Evolutionary conservation across 1,140 invertebrate species (phyloP), one percentile per base, ranked within the genome.

Genomic region (Helicorthomorpha holstii): DNA sequence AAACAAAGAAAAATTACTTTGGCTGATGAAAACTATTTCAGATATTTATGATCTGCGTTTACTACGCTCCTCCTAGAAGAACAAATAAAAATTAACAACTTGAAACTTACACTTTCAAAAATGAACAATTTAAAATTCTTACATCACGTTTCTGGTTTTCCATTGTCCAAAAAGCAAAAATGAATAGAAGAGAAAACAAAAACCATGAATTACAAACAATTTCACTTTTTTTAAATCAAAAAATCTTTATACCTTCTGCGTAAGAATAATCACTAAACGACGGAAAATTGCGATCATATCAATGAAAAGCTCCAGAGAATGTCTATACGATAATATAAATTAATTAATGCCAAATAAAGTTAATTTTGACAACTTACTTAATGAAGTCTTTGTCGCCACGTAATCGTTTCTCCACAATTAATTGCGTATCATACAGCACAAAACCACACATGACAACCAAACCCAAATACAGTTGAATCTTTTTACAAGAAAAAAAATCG

Each of bases 351-450:
- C 45, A 52, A 21, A 12, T 2, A 3, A 22, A 27, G 14, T 41
- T 12, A 26, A 24, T 27, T 24, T 45, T 16, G n/a, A 51, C n/a
- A 23, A 57, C 61, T 60, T 63, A 71, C 71, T 64, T 67, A 58
- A 97, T 82, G 64, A 88, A 95, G 69, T 97, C 93, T 62, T 81
- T 86, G 69, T 82, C 92, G 46, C 92, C 92, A 62, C 77, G 75
- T 50, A 85, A 76, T 57, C 81, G 76, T 66, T 95, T 96, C 64
- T 95, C 90, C 56, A 95, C 82, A 56, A 98, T 97, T 48, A 90
- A 69, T 68, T 96, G 92, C 10, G 93, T 98, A 63, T 98, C 93
- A 62, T 87, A 97, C 26, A 97, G 72, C 23, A 98, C 79, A 67
- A 97, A 97, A 45, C 80, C 88, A 65, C 89, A 93, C 81, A 97